Evolutionary conservation across 1,140 invertebrate genomes (phyloP).

Genomic region (Hormaphis cornu): DNA sequence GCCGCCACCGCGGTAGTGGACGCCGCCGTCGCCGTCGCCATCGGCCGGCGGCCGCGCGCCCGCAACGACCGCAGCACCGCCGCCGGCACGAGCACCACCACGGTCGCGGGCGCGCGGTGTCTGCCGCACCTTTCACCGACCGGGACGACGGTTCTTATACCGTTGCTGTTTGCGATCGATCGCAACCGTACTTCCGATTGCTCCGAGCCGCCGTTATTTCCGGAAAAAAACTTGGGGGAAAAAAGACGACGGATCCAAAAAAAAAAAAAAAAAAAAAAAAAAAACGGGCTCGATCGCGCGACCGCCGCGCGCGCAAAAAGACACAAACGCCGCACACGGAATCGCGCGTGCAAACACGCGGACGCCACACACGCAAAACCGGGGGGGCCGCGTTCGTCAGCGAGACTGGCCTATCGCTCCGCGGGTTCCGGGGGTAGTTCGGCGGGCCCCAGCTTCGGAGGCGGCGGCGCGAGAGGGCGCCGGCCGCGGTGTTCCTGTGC

Average conservation of each 20-base stretch:
- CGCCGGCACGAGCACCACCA: neutral
- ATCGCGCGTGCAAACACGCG: neutral
- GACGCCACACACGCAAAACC: neutral
- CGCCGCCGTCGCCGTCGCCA: too few relatives aligned
- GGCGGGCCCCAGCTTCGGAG: too few relatives aligned
- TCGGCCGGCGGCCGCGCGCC: neutral
- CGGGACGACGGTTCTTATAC: neutral
- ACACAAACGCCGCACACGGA: neutral
- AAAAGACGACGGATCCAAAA: neutral
- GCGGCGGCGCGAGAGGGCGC: constrained; percentile 1
- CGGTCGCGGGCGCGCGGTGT: neutral
- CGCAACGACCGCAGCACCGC: neutral
- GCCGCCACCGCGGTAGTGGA: neutral
- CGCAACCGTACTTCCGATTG: too few relatives aligned
- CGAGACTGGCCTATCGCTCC: neutral
- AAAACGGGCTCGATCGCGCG: too few relatives aligned
- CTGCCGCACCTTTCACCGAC: too few relatives aligned
- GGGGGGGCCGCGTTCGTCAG: neutral
- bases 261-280: neutral
- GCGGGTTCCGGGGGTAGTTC: neutral
- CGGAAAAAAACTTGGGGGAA: too few relatives aligned
- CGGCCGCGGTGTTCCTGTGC: neutral
- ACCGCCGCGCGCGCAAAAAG: neutral
- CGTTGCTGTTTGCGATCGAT: neutral
- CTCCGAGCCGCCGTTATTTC: too few relatives aligned